Evolutionary conservation across 1,140 invertebrate species (phyloP), one percentile per base, ranked within the genome.

Genomic region (Trachelipus rathkii): DNA sequence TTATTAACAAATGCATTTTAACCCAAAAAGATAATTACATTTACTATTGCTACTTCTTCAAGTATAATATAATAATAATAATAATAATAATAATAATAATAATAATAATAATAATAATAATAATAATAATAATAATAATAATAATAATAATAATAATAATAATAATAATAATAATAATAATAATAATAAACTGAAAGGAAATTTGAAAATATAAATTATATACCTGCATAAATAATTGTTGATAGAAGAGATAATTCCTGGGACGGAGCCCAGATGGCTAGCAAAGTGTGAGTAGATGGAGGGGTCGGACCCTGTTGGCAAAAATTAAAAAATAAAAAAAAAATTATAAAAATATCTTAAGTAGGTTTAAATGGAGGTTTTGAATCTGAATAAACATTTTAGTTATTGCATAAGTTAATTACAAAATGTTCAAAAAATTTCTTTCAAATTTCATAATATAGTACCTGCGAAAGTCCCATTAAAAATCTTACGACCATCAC

Each of bases 211-310:
- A 68, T 21, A 24, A 68, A 24, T 10, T 10, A 68, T 60, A 73
- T 15, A 79, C 78, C 81, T 44, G 81, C 81, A 44, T 81, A 81
- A 23, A 79, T 75, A n/a, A 81, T 75, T 24, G 80, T 90, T 6
- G 90, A 87, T 78, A 92, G 90, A 85, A 89, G 90, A 82, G 91
- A 92, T 71, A 92, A 88, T 83, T 95, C 93, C 73, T 90, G 87
- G 0, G 90, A 90, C 6, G 93, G 93, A 73, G 93, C 88, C 94
- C 95, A 96, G 82, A 91, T 91, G 0, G 92, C 90, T 78, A 95
- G 84, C 5, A 95, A 85, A 0, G 90, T 90, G 80, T 95, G 93
- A 7, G 92, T 87, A 70, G 89, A 88, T 0, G 94, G 93, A 0
- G 92, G 88, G 10, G 73, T 75, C 8, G 77, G 66, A 13, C 93